These are phyloP conservation scores for Saxidomus purpurata DNA, from an alignment of 1,140 invertebrate genomes.

Conservation along the genomic window DNA sequence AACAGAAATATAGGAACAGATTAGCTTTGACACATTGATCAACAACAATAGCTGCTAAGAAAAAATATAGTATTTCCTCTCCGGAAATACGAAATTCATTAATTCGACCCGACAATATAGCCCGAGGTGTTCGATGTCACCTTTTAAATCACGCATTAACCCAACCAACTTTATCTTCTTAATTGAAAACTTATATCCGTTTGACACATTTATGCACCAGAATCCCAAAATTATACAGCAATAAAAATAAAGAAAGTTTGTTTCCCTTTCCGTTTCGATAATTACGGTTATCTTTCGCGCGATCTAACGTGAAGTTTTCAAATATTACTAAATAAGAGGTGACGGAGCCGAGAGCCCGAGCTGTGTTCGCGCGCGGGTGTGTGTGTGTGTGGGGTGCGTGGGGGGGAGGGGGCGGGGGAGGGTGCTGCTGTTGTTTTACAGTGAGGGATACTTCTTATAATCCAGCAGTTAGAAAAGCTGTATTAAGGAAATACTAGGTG, in stretches of 20 bases:
- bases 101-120: neutral
- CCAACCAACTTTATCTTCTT: neutral
- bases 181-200: neutral
- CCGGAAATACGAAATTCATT: neutral
- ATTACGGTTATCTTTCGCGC: constrained; percentile 25
- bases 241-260: neutral
- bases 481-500: no score
- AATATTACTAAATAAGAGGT: no score
- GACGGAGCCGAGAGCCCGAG: no score
- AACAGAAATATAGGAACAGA: no score
- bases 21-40: no score
- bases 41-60: no score
- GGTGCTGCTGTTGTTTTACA: no score
- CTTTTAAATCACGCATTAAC: neutral
- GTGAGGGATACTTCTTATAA: no score
- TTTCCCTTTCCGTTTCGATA: constrained; percentile 16
- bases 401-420: no score
- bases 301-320: neutral
- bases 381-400: no score
- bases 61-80: neutral
- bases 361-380: no score
- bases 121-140: neutral
- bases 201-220: constrained; percentile 14
- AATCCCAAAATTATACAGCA: neutral
- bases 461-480: no score